These are phyloP conservation scores for Ephydatia muelleri DNA, from an alignment of 37 sponge, comb jelly and placozoan genomes.

Conservation along the genomic window DNA sequence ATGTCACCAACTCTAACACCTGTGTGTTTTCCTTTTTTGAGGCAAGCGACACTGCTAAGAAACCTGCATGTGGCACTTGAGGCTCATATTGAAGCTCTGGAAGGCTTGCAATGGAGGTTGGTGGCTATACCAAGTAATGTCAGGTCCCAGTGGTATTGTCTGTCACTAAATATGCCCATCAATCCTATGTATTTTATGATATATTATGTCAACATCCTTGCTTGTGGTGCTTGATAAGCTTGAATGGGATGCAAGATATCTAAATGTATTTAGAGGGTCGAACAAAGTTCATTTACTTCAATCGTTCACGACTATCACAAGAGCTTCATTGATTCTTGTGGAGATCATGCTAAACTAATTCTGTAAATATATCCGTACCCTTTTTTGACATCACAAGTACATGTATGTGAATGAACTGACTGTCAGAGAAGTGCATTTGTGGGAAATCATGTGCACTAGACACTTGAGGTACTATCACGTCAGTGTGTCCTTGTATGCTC, in stretches of 20 bases:
- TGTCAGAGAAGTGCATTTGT: no score
- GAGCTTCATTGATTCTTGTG: neutral
- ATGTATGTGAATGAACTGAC: no score
- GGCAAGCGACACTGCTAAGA: neutral
- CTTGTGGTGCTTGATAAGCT: slow-evolving; percentile 6
- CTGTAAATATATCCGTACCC: neutral
- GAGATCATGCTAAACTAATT: neutral
- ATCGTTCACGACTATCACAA: neutral
- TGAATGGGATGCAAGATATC: neutral
- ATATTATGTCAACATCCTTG: neutral
- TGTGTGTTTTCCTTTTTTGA: neutral
- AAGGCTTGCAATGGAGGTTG: slow-evolving; percentile 3
- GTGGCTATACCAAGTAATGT: neutral
- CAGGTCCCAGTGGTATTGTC: slow-evolving; percentile 12
- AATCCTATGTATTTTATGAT: neutral
- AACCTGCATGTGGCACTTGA: slow-evolving; percentile 6
- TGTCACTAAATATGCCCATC: neutral
- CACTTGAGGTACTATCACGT: no score
- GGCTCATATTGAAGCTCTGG: slow-evolving; percentile 2
- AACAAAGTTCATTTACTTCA: neutral
- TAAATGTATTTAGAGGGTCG: neutral
- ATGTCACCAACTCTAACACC: slow-evolving; percentile 13
- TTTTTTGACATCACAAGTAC: neutral
- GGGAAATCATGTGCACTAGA: no score
- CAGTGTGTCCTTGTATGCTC: no score